Evolutionary conservation across 2,888 invertebrate genomes (phyloP).

Genomic region (Falcaria lacertinaria): DNA sequence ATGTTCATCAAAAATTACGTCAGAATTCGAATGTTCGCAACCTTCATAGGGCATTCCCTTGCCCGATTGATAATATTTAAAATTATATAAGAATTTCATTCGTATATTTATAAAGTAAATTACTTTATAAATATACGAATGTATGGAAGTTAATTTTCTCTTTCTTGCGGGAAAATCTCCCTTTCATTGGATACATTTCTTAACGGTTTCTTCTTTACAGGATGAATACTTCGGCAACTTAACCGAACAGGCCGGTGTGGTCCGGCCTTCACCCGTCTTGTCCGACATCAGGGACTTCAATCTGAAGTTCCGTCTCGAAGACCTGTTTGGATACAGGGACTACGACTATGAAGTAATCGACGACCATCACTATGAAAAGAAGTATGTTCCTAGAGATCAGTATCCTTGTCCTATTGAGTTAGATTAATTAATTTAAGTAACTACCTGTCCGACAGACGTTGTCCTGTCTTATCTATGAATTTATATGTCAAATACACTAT

Average conservation of each 20-base stretch:
- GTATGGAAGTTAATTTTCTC: no score
- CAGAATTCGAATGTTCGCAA: no score
- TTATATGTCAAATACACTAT: no score
- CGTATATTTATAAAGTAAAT: no score
- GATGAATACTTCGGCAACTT: constrained; percentile 60
- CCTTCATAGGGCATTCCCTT: no score
- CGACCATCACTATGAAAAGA: constrained; percentile 43
- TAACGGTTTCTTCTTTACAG: constrained; percentile 30
- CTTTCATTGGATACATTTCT: not conserved
- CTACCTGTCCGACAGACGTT: no score
- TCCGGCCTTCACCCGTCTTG: constrained; percentile 49
- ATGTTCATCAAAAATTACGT: no score
- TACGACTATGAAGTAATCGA: constrained; percentile 58
- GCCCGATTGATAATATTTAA: no score
- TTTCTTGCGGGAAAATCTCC: no score
- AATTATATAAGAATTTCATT: no score
- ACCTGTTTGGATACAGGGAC: constrained; percentile 62
- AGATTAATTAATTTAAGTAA: constrained; percentile 13
- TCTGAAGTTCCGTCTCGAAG: constrained; percentile 54
- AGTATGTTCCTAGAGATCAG: constrained; percentile 45
- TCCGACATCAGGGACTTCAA: constrained; percentile 60
- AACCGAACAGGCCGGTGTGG: constrained; percentile 53
- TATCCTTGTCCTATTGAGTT: constrained; percentile 41
- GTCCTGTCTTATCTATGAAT: no score
- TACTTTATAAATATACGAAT: no score